Evolutionary conservation across 2,888 invertebrate genomes (phyloP), one percentile per base, ranked within the genome.

Genomic region (Matsumyia berberina): DNA sequence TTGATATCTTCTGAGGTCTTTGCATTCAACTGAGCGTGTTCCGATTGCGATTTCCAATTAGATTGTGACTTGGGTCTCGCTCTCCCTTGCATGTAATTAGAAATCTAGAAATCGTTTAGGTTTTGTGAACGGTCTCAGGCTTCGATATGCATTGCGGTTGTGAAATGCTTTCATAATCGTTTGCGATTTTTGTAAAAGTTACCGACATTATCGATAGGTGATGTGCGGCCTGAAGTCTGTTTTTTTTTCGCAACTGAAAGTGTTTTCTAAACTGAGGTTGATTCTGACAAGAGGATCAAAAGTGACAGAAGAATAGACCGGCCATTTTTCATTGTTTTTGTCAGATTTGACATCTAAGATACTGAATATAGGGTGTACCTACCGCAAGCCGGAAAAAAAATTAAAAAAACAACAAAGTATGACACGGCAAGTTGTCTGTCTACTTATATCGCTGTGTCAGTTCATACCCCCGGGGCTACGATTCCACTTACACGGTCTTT

Each of bases 91-190:
- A 53, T 51, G 72, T 17, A 72, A 60, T 72, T 60, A 72, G 60
- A 60, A 55, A 69, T 57, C 24, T 44, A 33, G 33, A 69, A 55
- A 24, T 5, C 15, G 33, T 37, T 69, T 69, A 33, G 33, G 9
- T 46, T 39, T 58, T 58, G 39, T 24, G 39, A 17, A 39, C 33
- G 39, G 55, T 53, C 66, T n/a, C 24, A 19, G 11, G n/a, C 19
- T 53, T 31, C 31, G 69, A 57, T 42, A 42, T 58, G 46, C 33
- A 58, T 39, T 44, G 49, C 29, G 70, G 39, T 58, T 49, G 29
- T 42, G 39, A 55, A 69, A 69, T 55, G 44, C 67, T 69, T 69
- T 69, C 55, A 69, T 55, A 69, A 69, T 44, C 24, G 29, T 66
- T 7, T 66, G 51, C 31, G 42, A 42, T 29, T 35, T 53, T 53